phyloP scores from a whole-genome alignment of 1,140 invertebrate genomes.

The Periplaneta americana region DNA sequence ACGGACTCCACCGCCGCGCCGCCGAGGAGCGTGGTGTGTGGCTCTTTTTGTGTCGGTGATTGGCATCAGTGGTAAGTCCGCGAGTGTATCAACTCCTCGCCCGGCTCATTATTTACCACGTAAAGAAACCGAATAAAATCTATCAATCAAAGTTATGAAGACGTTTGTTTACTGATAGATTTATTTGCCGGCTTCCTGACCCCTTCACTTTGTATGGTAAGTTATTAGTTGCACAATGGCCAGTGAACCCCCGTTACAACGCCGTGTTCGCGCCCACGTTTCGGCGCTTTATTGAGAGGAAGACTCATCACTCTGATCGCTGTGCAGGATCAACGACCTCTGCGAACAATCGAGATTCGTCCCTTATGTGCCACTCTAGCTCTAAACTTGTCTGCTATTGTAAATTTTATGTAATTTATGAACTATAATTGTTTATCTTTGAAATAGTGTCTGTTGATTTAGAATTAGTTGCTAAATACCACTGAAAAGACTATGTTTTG shows the following conservation, averaged over 20 bases:
- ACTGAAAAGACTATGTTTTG: too few relatives aligned
- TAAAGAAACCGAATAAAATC: not conserved
- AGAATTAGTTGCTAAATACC: too few relatives aligned
- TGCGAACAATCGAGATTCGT: too few relatives aligned
- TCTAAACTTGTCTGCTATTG: too few relatives aligned
- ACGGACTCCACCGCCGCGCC: too few relatives aligned
- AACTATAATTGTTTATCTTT: too few relatives aligned
- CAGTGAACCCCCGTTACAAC: not conserved
- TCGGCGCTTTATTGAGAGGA: not conserved
- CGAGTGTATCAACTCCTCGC: not conserved
- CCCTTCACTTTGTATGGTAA: not conserved
- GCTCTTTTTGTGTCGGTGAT: not conserved
- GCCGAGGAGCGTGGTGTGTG: not conserved
- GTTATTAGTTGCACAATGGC: not conserved
- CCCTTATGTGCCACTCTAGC: too few relatives aligned
- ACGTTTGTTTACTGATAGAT: not conserved
- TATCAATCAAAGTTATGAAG: not conserved
- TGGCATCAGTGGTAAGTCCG: not conserved
- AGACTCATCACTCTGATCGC: not conserved
- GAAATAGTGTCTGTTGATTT: too few relatives aligned
- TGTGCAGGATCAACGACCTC: too few relatives aligned
- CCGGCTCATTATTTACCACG: not conserved
- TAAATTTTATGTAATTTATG: too few relatives aligned
- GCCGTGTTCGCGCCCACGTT: not conserved
- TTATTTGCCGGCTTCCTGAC: not conserved